Percentiles rank a stretch among this genome's conserved stretches.
These are phyloP conservation scores for Euthynnus affinis DNA, from an alignment of 2,797 vertebrate genomes.

Conservation along the genomic window DNA sequence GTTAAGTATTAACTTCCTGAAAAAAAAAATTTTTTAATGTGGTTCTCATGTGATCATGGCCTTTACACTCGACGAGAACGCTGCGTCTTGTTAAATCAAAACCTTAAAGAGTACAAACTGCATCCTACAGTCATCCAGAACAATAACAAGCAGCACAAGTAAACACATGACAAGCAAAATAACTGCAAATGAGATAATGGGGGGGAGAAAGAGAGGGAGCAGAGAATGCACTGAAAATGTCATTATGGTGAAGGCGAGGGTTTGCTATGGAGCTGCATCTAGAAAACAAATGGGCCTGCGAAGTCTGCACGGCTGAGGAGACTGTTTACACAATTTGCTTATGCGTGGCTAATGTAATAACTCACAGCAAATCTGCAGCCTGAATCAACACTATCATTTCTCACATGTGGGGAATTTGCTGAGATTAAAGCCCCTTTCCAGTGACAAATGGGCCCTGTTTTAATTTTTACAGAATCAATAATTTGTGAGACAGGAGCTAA, in stretches of 20 bases:
- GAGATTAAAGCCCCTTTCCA: constrained; percentile 54
- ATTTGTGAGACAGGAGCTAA: constrained; percentile 45
- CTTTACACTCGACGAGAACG: background rate
- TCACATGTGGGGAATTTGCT: constrained; percentile 32
- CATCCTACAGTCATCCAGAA: background rate
- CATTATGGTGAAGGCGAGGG: constrained; percentile 11
- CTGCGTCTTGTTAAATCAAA: background rate
- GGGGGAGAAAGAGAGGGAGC: background rate
- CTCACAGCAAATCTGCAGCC: constrained; percentile 19
- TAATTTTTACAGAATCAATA: constrained; percentile 51
- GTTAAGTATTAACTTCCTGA: background rate
- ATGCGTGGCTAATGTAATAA: constrained; percentile 48
- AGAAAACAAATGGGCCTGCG: constrained; percentile 41
- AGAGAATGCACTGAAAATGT: constrained; percentile 1
- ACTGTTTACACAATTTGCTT: constrained; percentile 41
- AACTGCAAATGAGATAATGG: background rate
- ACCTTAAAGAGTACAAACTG: background rate
- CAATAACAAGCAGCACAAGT: constrained; percentile 10
- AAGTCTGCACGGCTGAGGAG: constrained; percentile 8
- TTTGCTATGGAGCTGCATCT: constrained; percentile 19
- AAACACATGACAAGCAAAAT: constrained; percentile 9
- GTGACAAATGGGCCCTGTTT: constrained; percentile 37
- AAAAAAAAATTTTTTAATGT: background rate
- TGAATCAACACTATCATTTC: constrained; percentile 38
- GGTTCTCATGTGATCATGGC: background rate